These are phyloP conservation scores for Neosilurus mollespiculum DNA, from an alignment of 2,797 vertebrate genomes.

Conservation along the genomic window DNA sequence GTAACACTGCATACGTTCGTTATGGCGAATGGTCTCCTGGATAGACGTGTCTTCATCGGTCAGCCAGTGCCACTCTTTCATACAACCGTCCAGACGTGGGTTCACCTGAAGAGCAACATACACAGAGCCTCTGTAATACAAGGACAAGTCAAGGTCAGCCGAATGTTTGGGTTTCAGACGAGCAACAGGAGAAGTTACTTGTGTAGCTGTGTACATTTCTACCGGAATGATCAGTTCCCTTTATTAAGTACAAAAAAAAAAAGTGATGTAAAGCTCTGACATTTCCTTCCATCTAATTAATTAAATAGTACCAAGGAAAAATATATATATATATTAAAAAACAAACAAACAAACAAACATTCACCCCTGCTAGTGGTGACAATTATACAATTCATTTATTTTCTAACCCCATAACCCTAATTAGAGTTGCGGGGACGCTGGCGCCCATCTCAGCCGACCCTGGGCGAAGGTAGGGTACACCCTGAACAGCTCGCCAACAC, in stretches of 20 bases:
- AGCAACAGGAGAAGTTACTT: not conserved
- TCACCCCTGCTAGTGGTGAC: not conserved
- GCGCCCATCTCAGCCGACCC: too few species aligned
- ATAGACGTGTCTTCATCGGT: conserved; percentile 88
- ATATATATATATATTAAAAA: not conserved
- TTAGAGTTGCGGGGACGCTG: too few species aligned
- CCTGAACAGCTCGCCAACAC: too few species aligned
- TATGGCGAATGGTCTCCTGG: conserved; percentile 84
- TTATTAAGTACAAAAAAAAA: not conserved
- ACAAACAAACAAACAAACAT: not conserved
- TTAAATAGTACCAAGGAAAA: not conserved
- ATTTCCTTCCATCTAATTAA: not conserved
- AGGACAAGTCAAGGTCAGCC: not conserved
- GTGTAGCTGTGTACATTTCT: not conserved
- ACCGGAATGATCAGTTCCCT: not conserved
- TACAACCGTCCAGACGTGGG: conserved; percentile 90
- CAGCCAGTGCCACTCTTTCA: conserved; percentile 92
- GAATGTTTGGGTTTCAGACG: not conserved
- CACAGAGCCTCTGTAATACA: not conserved
- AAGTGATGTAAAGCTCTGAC: not conserved
- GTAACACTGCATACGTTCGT: conserved; percentile 94
- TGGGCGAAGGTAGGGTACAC: too few species aligned
- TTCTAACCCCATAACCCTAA: too few species aligned
- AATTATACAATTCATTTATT: not conserved
- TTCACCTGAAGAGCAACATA: conserved; percentile 78